A percentile compares a stretch with the other conserved stretches of the same genome.
phyloP scores from a whole-genome alignment of 1,140 invertebrate genomes.

The Pararge aegeria region DNA sequence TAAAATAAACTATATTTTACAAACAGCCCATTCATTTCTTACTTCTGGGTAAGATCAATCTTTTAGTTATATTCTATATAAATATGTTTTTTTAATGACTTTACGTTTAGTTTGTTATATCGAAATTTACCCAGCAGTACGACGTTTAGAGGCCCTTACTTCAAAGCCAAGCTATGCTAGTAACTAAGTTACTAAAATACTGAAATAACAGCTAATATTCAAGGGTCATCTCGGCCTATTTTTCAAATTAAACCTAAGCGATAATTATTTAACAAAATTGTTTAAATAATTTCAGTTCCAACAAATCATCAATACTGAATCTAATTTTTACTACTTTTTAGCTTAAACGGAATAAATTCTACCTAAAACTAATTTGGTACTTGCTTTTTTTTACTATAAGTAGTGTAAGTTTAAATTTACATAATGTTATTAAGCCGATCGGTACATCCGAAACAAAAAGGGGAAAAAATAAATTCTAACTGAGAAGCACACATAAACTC shows the following conservation, averaged over 20 bases:
- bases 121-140: neutral
- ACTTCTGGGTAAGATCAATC: neutral
- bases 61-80: neutral
- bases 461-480: too few species aligned
- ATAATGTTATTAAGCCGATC: neutral
- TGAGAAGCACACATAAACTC: too few species aligned
- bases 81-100: neutral
- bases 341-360: conserved; percentile 16
- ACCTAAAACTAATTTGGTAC: conserved; percentile 26
- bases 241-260: conserved; percentile 16
- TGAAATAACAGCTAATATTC: conserved; percentile 36
- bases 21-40: neutral
- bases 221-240: conserved; percentile 53
- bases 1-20: neutral
- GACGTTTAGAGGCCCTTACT: neutral
- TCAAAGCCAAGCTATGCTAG: conserved; percentile 11
- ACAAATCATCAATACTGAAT: conserved; percentile 31
- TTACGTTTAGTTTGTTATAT: too few species aligned
- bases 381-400: conserved; percentile 8
- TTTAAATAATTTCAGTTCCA: conserved; percentile 23
- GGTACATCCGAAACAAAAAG: neutral
- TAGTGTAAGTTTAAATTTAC: neutral
- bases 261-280: conserved; percentile 5
- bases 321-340: conserved; percentile 11
- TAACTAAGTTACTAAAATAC: conserved; percentile 17